phyloP scores from a whole-genome alignment of 2,113 vertebrate genomes.

The Dryoscopus gambensis region DNA sequence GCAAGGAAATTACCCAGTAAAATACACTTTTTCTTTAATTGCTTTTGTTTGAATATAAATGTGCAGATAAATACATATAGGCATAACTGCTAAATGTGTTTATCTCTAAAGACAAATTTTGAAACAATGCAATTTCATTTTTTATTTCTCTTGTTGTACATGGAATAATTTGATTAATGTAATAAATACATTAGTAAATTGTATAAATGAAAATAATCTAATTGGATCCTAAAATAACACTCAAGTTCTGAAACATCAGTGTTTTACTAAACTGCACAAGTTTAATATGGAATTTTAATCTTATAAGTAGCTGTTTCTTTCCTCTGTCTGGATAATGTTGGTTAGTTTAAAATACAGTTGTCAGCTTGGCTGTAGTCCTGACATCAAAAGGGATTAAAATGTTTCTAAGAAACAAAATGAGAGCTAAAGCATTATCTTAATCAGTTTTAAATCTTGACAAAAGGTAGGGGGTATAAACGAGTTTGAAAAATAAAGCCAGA shows the following conservation, averaged over 20 bases:
- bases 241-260: not conserved
- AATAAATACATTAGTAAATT: not conserved
- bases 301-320: not conserved
- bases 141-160: not conserved
- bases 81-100: not conserved
- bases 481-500: not conserved
- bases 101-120: not conserved
- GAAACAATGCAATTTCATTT: fast-evolving
- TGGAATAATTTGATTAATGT: not conserved
- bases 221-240: not conserved
- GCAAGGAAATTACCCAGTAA: not conserved
- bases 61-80: not conserved
- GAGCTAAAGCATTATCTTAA: not conserved
- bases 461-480: not conserved
- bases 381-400: not conserved
- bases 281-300: not conserved
- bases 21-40: not conserved
- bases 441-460: not conserved
- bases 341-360: not conserved
- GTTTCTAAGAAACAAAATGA: not conserved
- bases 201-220: not conserved
- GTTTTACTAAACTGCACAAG: not conserved
- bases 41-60: not conserved
- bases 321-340: not conserved
- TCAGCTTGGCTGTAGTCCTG: not conserved